A percentile compares a stretch with the other conserved stretches of the same genome.
phyloP scores from a whole-genome alignment of 1,140 invertebrate genomes.

The Leptopilina clavipes region DNA sequence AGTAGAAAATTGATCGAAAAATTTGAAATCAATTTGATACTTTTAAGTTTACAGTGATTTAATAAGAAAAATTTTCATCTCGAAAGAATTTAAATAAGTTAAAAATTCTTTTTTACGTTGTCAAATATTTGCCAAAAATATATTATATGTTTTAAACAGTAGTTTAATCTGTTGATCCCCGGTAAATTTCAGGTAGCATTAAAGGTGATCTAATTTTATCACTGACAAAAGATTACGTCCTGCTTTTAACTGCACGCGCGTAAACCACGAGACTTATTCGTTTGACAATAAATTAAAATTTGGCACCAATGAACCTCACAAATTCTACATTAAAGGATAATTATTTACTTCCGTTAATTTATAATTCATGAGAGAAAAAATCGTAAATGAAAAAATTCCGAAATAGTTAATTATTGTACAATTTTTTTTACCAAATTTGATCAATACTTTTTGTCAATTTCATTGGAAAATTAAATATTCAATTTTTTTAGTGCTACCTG shows the following conservation, averaged over 20 bases:
- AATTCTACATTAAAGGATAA: neutral
- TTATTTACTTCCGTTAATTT: constrained; percentile 3
- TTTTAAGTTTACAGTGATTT: too few species aligned
- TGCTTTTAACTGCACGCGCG: constrained; percentile 18
- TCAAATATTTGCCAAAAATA: neutral
- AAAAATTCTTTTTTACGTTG: neutral
- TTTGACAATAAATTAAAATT: neutral
- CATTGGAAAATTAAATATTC: too few species aligned
- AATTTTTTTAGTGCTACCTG: too few species aligned
- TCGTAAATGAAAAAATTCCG: too few species aligned
- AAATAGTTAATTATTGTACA: too few species aligned
- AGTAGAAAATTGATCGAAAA: too few species aligned
- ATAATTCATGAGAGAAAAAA: neutral
- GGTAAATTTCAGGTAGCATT: constrained; percentile 33
- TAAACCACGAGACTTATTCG: constrained; percentile 12
- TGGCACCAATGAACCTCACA: constrained; percentile 2
- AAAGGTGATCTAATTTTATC: constrained; percentile 52
- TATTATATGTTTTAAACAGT: neutral
- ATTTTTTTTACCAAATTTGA: neutral
- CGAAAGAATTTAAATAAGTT: neutral
- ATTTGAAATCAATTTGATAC: too few species aligned
- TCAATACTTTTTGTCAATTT: too few species aligned
- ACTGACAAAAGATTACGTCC: constrained; percentile 38
- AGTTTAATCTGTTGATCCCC: neutral
- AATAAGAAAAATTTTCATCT: too few species aligned